These are phyloP conservation scores for Mechanitis mazaeus DNA, from an alignment of 2,888 invertebrate genomes.

Conservation along the genomic window DNA sequence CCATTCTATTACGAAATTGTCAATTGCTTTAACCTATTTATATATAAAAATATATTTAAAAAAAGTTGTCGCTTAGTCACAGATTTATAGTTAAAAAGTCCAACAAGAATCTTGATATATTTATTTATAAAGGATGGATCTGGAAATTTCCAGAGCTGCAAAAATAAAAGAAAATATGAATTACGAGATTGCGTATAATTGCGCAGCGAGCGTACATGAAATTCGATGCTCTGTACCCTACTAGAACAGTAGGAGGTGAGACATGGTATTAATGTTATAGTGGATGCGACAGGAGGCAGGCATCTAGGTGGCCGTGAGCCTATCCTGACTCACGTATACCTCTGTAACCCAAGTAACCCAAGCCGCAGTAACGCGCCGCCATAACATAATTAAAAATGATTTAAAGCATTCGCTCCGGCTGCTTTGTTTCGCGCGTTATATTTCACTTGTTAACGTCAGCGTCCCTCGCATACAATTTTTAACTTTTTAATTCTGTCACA, in stretches of 20 bases:
- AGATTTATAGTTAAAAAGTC: background rate
- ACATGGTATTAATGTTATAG: constrained; percentile 15
- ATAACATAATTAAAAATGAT: constrained; percentile 78
- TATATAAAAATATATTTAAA: background rate
- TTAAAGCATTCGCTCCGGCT: constrained; percentile 77
- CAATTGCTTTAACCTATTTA: constrained; percentile 1
- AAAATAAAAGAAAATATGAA: background rate
- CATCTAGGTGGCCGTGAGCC: constrained; percentile 24
- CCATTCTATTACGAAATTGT: constrained; percentile 8
- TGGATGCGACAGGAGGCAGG: constrained; percentile 16
- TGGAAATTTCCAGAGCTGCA: background rate
- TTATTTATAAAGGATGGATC: background rate
- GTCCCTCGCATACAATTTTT: constrained; percentile 63
- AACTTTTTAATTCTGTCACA: constrained; percentile 76
- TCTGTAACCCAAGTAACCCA: constrained; percentile 47
- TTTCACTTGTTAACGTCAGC: constrained; percentile 75
- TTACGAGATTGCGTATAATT: background rate
- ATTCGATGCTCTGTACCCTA: constrained; percentile 16
- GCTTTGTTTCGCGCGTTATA: constrained; percentile 77
- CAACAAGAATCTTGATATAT: background rate
- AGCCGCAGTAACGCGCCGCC: constrained; percentile 55
- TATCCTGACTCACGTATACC: constrained; percentile 28
- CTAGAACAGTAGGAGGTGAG: constrained; percentile 24
- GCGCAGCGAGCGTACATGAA: constrained; percentile 10
- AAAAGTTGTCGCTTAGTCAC: background rate